Conservation (phyloP, 2,113 vertebrate genomes). For the Nothobranchius kuhntae region DNA sequence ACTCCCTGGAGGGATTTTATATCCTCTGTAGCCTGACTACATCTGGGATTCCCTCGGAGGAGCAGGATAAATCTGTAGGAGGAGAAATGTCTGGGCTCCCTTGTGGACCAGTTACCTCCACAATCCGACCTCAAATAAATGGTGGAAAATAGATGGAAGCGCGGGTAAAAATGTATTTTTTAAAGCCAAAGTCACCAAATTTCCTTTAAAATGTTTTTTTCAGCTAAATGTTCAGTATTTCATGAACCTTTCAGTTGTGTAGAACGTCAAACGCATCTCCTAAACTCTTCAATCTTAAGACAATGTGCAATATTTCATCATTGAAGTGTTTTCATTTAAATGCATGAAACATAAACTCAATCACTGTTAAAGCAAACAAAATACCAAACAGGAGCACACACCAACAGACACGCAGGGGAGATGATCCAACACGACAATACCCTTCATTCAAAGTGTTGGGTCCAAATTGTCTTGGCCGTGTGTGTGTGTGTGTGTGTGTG, state of each 20-base stretch:
- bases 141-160: no score
- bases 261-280: conserved; percentile 14
- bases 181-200: no score
- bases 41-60: no score
- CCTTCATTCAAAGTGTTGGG: conserved; percentile 53
- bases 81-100: no score
- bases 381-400: conserved; percentile 7
- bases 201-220: no score
- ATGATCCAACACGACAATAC: conserved; percentile 62
- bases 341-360: conserved; percentile 24
- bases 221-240: no score
- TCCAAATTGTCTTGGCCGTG: conserved; percentile 38
- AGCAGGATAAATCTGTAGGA: no score
- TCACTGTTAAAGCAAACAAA: conserved; percentile 5
- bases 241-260: not conserved
- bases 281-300: not conserved
- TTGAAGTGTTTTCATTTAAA: conserved; percentile 8
- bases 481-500: conserved; percentile 27
- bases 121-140: no score
- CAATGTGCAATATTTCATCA: not conserved
- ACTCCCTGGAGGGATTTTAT: no score
- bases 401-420: conserved; percentile 37
- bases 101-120: no score
- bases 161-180: no score
- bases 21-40: no score